Conservation (phyloP, 2,888 invertebrate species). For the Nephrocerus scutellatus region DNA sequence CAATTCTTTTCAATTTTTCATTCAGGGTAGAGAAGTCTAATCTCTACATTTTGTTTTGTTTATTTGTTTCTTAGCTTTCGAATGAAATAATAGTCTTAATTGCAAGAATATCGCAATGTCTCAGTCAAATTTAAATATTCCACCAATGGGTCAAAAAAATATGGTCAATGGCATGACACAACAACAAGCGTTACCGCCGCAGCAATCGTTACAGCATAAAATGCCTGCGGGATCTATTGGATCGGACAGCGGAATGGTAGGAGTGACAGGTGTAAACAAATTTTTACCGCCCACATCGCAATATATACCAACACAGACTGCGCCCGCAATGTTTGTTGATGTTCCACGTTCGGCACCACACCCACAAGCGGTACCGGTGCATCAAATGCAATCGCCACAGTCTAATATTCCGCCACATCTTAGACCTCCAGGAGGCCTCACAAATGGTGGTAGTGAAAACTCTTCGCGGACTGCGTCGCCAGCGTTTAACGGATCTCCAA, state of each 20-base stretch:
- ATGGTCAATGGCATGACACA: conserved; percentile 32
- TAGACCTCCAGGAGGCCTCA: conserved; percentile 27
- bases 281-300: conserved; percentile 7
- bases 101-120: too few species aligned
- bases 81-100: too few species aligned
- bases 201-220: conserved; percentile 16
- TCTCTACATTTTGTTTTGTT: too few species aligned
- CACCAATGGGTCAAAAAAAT: conserved; percentile 25
- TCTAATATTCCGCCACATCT: conserved; percentile 32
- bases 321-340: conserved; percentile 10
- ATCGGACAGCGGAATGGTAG: conserved; percentile 19
- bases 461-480: conserved; percentile 46
- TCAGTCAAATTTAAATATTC: too few species aligned
- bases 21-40: too few species aligned
- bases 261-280: conserved; percentile 16
- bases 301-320: conserved; percentile 4
- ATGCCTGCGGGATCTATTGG: conserved; percentile 11
- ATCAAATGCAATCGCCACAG: conserved; percentile 18
- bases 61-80: too few species aligned
- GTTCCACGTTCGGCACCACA: conserved; percentile 14
- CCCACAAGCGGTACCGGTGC: conserved; percentile 12
- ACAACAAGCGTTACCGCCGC: conserved; percentile 16
- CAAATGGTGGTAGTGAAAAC: conserved; percentile 38
- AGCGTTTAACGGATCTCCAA: conserved; percentile 26
- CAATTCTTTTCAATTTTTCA: too few species aligned